Evolutionary conservation across 2,113 vertebrate species (phyloP), one percentile per base, ranked within the genome.

Genomic region (Amphiprion ocellaris): DNA sequence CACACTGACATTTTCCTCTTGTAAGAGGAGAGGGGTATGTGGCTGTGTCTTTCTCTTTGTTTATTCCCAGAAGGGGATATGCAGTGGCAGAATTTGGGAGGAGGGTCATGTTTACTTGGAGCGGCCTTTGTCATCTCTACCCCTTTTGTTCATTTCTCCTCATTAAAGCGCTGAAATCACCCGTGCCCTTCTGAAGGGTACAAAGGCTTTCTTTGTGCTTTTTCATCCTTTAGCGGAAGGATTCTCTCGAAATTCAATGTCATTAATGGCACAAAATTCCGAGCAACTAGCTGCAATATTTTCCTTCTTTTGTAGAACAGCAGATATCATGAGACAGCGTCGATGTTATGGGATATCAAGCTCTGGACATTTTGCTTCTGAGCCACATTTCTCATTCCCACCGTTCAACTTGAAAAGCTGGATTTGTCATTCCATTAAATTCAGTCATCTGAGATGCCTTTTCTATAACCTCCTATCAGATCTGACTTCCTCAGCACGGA

Each of bases 81-180:
- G 50, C 70, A 81, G 83, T 67, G 87, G 68, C 90, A 88, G 67
- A 81, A 86, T 86, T 88, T 85, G 88, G 90, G 53, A 77, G 73
- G 59, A 82, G 76, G 84, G 72, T 90, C 86, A 74, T 91, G 85
- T 93, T 85, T 91, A 91, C 88, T 86, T 58, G 64, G 72, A 70
- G 76, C 24, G 47, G 84, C 81, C 79, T 92, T 87, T 87, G 86
- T 92, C 88, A 87, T 91, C 83, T 67, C 72, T 71, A 61, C 60
- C 49, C 71, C 81, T 87, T 90, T 86, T 89, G 78, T 88, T 84
- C 80, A 58, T 87, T 83, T 78, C 77, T 87, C 74, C 87, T 92
- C 89, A 91, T 94, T 92, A 91, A 92, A 90, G 82, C 9, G 70
- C 53, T 80, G 71, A 83, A 90, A 91, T 90, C 81, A 82, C 47